Conservation (phyloP, 2,113 vertebrate species). For the Regulus satrapa region DNA sequence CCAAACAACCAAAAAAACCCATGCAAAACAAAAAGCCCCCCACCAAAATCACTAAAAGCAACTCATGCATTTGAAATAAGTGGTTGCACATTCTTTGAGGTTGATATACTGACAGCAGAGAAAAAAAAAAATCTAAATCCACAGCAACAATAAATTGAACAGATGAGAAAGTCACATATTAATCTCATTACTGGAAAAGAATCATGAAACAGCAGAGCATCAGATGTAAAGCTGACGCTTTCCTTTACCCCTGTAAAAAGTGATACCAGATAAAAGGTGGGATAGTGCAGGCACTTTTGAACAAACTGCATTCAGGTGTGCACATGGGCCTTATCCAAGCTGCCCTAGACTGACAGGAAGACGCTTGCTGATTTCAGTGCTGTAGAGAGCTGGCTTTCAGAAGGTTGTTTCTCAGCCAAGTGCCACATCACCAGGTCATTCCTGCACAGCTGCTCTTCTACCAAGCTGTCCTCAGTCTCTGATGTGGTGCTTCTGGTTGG, state of each 20-base stretch:
- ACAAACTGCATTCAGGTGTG: conserved; percentile 1
- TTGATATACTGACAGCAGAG: not conserved
- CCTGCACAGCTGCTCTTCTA: not conserved
- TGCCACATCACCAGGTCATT: not conserved
- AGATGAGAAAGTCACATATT: not conserved
- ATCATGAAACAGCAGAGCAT: not conserved
- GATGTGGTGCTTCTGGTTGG: not conserved
- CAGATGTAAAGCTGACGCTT: not conserved
- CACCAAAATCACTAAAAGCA: not conserved
- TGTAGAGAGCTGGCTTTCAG: not conserved
- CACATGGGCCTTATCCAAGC: not conserved
- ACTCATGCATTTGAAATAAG: not conserved
- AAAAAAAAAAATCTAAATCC: not conserved
- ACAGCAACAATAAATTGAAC: not conserved
- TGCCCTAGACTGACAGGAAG: not conserved
- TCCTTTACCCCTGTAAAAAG: not conserved
- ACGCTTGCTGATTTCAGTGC: not conserved
- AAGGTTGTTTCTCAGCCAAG: not conserved
- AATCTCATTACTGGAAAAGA: not conserved
- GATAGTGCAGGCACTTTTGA: not conserved
- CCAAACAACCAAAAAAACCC: too few relatives aligned
- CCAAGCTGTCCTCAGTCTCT: not conserved
- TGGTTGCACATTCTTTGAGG: not conserved
- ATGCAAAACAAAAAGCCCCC: not conserved
- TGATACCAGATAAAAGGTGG: not conserved